Percentiles rank a stretch among this genome's conserved stretches.
Evolutionary conservation across 2,113 vertebrate species (phyloP).

Genomic region (Peromyscus maniculatus): DNA sequence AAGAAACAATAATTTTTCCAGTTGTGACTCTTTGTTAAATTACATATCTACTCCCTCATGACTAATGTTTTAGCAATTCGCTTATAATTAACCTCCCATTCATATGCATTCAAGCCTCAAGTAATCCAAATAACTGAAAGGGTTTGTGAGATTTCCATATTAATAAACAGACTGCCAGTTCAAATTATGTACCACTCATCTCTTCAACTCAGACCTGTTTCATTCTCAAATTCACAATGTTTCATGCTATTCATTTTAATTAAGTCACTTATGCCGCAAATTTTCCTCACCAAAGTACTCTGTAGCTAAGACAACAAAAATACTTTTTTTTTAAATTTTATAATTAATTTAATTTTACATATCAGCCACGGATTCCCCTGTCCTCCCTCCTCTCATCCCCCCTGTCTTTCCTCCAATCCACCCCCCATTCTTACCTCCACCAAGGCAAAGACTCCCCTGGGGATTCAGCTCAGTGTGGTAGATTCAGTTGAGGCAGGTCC

Average conservation of each 20-base stretch:
- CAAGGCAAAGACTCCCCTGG: too few relatives aligned
- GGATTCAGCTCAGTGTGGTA: too few relatives aligned
- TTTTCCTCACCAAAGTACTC: not conserved
- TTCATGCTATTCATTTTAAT: not conserved
- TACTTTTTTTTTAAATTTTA: not conserved
- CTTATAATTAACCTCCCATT: slow-evolving; percentile 4
- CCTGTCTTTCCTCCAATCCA: too few relatives aligned
- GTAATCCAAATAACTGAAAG: not conserved
- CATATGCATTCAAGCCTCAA: not conserved
- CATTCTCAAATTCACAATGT: not conserved
- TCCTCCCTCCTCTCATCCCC: too few relatives aligned
- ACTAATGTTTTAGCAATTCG: not conserved
- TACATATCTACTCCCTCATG: not conserved
- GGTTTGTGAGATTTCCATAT: not conserved
- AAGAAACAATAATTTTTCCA: not conserved
- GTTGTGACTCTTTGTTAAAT: not conserved
- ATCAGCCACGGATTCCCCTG: too few relatives aligned
- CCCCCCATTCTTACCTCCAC: too few relatives aligned
- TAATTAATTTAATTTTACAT: too few relatives aligned
- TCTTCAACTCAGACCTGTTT: slow-evolving; percentile 13
- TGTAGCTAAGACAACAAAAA: not conserved
- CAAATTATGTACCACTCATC: not conserved
- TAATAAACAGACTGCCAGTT: slow-evolving; percentile 16
- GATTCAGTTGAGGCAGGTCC: too few relatives aligned
- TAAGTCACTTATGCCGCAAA: not conserved